phyloP scores from a whole-genome alignment of 2,113 vertebrate genomes.

The Cygnus atratus region DNA sequence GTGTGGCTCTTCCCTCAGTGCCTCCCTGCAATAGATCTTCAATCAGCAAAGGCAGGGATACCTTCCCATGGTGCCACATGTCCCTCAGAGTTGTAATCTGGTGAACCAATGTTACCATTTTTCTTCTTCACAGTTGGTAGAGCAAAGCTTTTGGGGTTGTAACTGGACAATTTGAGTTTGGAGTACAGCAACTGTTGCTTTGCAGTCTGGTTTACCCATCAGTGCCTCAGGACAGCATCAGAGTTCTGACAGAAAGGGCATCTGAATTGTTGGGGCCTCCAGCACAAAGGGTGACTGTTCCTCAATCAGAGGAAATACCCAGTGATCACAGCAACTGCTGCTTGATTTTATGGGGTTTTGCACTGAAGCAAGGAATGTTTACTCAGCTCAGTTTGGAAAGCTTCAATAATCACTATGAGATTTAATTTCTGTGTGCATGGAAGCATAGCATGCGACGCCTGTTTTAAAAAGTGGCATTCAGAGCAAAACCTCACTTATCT shows the following conservation, averaged over 20 bases:
- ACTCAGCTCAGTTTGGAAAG: not conserved
- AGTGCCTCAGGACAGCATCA: not conserved
- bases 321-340: not conserved
- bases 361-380: not conserved
- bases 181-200: not conserved
- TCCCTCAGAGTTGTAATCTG: not conserved
- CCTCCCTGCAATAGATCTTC: not conserved
- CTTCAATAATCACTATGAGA: conserved; percentile 22
- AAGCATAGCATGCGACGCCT: not conserved
- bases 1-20: not conserved
- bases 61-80: accelerated
- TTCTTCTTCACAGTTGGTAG: not conserved
- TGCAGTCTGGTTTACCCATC: not conserved
- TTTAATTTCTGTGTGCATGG: conserved; percentile 31
- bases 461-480: not conserved
- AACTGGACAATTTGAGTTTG: not conserved
- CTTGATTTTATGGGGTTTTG: not conserved
- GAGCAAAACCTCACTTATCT: not conserved
- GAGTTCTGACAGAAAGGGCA: not conserved
- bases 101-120: not conserved
- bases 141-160: not conserved
- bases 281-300: not conserved
- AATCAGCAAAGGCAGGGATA: not conserved
- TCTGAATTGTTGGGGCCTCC: not conserved
- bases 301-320: not conserved